Evolutionary conservation across 2,888 invertebrate genomes (phyloP), one percentile per base, ranked within the genome.

Genomic region (Megaustenia siamemsis): DNA sequence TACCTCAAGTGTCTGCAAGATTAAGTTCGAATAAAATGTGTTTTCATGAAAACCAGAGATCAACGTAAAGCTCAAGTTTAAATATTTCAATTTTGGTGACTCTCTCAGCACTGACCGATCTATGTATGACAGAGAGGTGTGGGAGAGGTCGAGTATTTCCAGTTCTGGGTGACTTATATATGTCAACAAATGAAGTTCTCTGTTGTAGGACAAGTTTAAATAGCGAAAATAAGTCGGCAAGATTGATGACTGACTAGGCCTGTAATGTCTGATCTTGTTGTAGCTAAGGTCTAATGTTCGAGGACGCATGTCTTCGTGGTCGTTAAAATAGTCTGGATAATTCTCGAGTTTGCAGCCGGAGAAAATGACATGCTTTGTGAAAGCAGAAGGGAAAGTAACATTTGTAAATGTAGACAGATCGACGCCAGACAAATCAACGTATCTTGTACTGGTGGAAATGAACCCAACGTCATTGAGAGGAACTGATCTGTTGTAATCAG

Each of bases 391-490:
- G 21, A 45, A n/a, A 8, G 15, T 32, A 18, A 15, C 32, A 28
- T 28, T 10, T 24, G 18, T 45, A 43, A 49, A 10, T n/a, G 49
- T 49, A n/a, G 32, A 15, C 15, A 79, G 24, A 10, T 45, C 35
- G 24, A 79, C 43, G 18, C 79, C 79, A n/a, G 79, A 79, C 0
- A 79, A 32, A 60, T 79, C 79, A 24, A 79, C 45, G 43, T 79
- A 66, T 45, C 79, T n/a, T 1, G 79, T 79, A 15, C 32, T 24
- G 12, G 21, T 28, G 32, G 43, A 28, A 28, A 79, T 79, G 21
- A 79, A 79, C 43, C 43, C 40, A 32, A 79, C 18, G 32, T 49
- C 49, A 66, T 66, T 12, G 5, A 79, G 28, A n/a, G 45, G 56
- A 5, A n/a, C 24, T 1, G 12, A 15, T 32, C 2, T 28, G 32